Base-by-base conservation (phyloP, 2,888 invertebrate species). In the Pyrochroa serraticornis region DNA sequence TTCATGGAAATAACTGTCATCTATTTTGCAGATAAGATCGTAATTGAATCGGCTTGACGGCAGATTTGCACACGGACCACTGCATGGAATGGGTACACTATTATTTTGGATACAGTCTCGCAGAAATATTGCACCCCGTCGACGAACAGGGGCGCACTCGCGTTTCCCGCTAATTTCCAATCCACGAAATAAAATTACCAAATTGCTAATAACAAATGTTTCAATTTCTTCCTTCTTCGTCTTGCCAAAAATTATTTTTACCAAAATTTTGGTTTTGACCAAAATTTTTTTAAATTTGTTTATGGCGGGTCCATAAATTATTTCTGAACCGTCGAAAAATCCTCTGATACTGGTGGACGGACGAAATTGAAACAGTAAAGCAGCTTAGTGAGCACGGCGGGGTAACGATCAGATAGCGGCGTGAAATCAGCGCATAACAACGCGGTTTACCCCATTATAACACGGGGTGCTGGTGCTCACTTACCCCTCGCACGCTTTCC, bases 1-100 rank as follows among this genome's bases (percentile, higher is more conserved):
- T 77, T 75, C 77, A 79, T 79, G 79, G 78, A 80, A 79, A 80
- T 79, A 79, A 79, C 80, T 79, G 79, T 79, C 80, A 80, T 80
- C 80, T 79, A 79, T 80, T 80, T 79, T 77, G 73, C 62, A 79
- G 80, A 80, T 80, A 80, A 79, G 77, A 80, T 80, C 80, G 79
- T 80, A 79, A 80, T 80, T 79, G 80, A 80, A 80, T 80, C 77
- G 76, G 78, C 75, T 74, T 77, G 79, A 79, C 79, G 78, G 78
- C 76, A 79, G 79, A 79, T 79, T 80, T 79, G 79, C 79, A 79
- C 79, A 78, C 75, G 73, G 73, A 73, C 75, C 74, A 71, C 73
- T 72, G 73, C 73, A 68, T 67, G 66, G 68, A 68, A 68, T 69
- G 67, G 66, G 68, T 70, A 70, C 70, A 71, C 71, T 71, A 71